Evolutionary conservation across 1,140 invertebrate genomes (phyloP).

Genomic region (Aphis craccivora): DNA sequence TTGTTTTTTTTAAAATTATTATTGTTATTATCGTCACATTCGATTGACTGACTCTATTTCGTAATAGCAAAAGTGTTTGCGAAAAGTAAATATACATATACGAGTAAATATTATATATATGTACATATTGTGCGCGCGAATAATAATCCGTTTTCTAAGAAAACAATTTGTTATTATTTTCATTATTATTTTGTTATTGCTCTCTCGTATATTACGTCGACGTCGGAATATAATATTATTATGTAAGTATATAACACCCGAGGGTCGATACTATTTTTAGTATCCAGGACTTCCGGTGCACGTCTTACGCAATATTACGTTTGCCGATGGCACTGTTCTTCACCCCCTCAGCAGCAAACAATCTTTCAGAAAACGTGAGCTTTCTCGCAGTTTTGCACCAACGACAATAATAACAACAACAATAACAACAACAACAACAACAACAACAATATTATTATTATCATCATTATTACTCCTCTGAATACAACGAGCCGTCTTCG

Average conservation of each 20-base stretch:
- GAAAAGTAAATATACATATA: background rate
- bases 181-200: background rate
- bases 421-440: too few relatives aligned
- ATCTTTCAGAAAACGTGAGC: background rate
- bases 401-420: background rate
- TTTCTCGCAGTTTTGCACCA: background rate
- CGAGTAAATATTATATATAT: too few relatives aligned
- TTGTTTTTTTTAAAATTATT: too few relatives aligned
- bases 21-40: background rate
- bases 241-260: background rate
- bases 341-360: too few relatives aligned
- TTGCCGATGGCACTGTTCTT: background rate
- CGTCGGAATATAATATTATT: background rate
- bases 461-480: background rate
- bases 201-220: background rate
- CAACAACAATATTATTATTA: background rate
- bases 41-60: background rate
- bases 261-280: background rate
- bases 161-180: background rate
- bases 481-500: background rate
- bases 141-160: background rate
- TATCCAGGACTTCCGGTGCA: background rate
- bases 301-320: background rate
- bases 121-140: background rate
- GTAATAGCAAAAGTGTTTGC: background rate